Evolutionary conservation across 2,888 invertebrate species (phyloP).

Genomic region (Zaprionus obscuricornis): DNA sequence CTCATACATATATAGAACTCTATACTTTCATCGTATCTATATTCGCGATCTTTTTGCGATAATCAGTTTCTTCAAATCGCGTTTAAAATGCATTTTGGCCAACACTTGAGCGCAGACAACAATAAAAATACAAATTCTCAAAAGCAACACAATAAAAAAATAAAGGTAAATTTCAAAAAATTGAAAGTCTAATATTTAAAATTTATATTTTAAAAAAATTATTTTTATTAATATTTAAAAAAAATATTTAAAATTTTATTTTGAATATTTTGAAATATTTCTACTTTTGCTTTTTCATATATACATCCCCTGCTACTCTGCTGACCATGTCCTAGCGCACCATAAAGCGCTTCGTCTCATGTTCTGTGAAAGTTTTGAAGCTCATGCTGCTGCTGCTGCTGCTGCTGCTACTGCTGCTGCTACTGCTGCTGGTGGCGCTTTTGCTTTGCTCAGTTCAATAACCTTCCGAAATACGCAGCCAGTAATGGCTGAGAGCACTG

Average conservation of each 20-base stretch:
- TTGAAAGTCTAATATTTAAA: too few relatives aligned
- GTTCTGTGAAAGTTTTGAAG: conserved; percentile 47
- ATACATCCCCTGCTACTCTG: background rate
- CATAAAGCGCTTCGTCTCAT: conserved; percentile 10
- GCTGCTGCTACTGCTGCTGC: conserved; percentile 3
- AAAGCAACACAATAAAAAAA: conserved; percentile 18
- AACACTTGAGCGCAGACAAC: conserved; percentile 57
- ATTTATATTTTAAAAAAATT: too few relatives aligned
- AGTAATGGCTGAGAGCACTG: conserved; percentile 38
- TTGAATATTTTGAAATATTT: conserved; percentile 14
- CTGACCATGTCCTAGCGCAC: conserved; percentile 60
- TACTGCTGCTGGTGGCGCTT: conserved; percentile 30
- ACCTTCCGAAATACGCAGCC: conserved; percentile 66
- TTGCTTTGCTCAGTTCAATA: conserved; percentile 67
- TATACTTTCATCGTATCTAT: conserved; percentile 77
- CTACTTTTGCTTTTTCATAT: conserved; percentile 54
- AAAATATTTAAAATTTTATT: background rate
- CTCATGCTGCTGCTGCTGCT: conserved; percentile 18
- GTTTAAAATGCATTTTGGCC: conserved; percentile 78
- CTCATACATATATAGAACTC: conserved; percentile 75
- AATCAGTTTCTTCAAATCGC: conserved; percentile 82
- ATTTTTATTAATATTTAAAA: too few relatives aligned
- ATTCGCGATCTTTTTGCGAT: conserved; percentile 82
- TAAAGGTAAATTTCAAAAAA: conserved; percentile 34
- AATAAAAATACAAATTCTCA: conserved; percentile 1